Percentiles rank a stretch among this genome's conserved stretches.
These are phyloP conservation scores for Neogale vison DNA, from an alignment of 2,113 vertebrate species.

Conservation along the genomic window DNA sequence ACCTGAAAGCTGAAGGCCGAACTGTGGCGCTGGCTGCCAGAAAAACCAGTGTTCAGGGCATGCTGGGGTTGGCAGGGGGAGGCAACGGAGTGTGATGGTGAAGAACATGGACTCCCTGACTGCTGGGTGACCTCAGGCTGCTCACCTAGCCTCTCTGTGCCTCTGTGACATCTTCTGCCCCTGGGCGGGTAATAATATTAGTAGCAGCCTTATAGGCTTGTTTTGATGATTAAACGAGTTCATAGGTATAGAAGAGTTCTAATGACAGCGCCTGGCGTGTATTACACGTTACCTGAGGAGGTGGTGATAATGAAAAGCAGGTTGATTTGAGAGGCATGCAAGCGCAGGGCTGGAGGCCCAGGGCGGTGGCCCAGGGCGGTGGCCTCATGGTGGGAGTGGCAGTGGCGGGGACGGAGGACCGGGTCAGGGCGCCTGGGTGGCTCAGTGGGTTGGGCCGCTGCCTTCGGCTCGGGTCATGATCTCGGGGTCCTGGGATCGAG, in stretches of 20 bases:
- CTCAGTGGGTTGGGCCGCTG: too few species aligned
- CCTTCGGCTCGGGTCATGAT: too few species aligned
- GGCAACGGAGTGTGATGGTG: not conserved
- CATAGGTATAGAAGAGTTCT: not conserved
- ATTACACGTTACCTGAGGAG: too few species aligned
- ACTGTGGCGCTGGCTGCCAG: not conserved
- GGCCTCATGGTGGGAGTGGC: too few species aligned
- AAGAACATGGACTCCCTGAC: not conserved
- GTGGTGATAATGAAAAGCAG: not conserved
- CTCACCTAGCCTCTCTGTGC: not conserved
- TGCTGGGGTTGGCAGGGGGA: not conserved
- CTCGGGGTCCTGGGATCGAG: too few species aligned
- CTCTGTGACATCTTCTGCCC: not conserved
- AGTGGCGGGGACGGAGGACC: accelerated
- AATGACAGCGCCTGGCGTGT: not conserved
- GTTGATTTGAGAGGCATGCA: not conserved
- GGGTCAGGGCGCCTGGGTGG: too few species aligned
- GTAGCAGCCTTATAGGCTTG: not conserved
- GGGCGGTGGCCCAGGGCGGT: not conserved
- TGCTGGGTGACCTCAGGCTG: not conserved
- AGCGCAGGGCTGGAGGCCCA: not conserved
- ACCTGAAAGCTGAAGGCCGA: not conserved
- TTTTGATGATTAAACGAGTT: not conserved
- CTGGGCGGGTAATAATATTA: not conserved
- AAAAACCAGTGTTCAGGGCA: not conserved